Conservation (phyloP, 2,888 invertebrate genomes). For the Flabesymbios commensalis region DNA sequence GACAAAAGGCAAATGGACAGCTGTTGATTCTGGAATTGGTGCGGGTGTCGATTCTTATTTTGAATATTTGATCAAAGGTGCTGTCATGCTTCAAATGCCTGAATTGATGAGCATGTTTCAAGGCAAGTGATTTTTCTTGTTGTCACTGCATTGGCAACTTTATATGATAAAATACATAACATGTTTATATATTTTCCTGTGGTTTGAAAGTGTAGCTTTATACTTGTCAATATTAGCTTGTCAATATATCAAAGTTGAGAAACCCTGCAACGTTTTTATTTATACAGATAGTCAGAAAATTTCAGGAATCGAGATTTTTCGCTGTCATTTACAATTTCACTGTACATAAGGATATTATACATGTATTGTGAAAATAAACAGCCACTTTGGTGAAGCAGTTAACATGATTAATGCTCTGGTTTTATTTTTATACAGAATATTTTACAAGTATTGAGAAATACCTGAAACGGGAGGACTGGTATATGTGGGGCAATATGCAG, state of each 20-base stretch:
- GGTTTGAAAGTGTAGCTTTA: no score
- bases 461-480: constrained; percentile 94
- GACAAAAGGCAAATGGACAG: constrained; percentile 93
- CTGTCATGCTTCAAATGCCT: constrained; percentile 85
- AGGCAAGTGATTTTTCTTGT: constrained; percentile 56
- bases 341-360: no score
- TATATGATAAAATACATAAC: background rate
- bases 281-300: no score
- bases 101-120: constrained; percentile 89
- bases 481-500: constrained; percentile 98
- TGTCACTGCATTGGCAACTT: background rate
- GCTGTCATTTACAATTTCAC: no score
- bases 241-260: no score
- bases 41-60: constrained; percentile 94
- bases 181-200: background rate
- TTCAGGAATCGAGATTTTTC: no score
- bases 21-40: constrained; percentile 94
- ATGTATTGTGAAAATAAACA: no score
- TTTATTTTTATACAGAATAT: constrained; percentile 56
- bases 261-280: no score
- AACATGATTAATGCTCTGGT: background rate
- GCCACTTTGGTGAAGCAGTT: no score
- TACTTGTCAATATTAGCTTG: no score
- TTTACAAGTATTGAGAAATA: constrained; percentile 62
- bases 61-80: constrained; percentile 97